These are phyloP conservation scores for Eciton burchellii DNA, from an alignment of 1,140 invertebrate genomes.

Conservation along the genomic window DNA sequence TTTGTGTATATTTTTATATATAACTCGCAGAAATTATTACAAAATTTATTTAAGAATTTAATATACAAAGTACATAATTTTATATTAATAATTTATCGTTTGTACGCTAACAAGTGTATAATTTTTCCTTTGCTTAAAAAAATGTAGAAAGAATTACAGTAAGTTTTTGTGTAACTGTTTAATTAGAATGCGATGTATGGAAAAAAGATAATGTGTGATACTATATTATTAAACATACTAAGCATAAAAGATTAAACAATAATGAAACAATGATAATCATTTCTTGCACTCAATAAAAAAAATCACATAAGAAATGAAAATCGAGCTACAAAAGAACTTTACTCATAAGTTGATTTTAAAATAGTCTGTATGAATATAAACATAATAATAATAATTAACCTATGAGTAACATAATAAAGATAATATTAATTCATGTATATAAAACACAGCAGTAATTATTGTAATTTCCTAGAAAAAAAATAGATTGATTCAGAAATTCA, in stretches of 20 bases:
- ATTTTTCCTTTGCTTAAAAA: constrained; percentile 24
- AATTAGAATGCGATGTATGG: constrained; percentile 20
- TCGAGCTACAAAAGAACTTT: constrained; percentile 54
- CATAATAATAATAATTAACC: constrained; percentile 69
- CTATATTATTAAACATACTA: constrained; percentile 53
- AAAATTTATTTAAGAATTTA: constrained; percentile 60
- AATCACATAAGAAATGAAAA: constrained; percentile 61
- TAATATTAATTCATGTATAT: constrained; percentile 81
- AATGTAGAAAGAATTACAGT: constrained; percentile 52
- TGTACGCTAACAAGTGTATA: constrained; percentile 38
- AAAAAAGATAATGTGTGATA: constrained; percentile 47
- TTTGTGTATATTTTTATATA: constrained; percentile 16
- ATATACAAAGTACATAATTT: constrained; percentile 51
- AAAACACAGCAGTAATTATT: constrained; percentile 80
- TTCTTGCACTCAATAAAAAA: constrained; percentile 47
- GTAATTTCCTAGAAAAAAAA: constrained; percentile 63
- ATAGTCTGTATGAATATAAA: constrained; percentile 77
- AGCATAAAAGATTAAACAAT: constrained; percentile 58
- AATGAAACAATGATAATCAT: constrained; percentile 52
- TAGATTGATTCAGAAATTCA: constrained; percentile 59
- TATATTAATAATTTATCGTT: not conserved
- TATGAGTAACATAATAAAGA: constrained; percentile 70
- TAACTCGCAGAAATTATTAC: constrained; percentile 51
- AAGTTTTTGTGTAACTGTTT: constrained; percentile 6
- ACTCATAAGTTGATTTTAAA: constrained; percentile 81